Evolutionary conservation across 1,140 invertebrate species (phyloP).

Genomic region (Caenorhabditis briggsae): DNA sequence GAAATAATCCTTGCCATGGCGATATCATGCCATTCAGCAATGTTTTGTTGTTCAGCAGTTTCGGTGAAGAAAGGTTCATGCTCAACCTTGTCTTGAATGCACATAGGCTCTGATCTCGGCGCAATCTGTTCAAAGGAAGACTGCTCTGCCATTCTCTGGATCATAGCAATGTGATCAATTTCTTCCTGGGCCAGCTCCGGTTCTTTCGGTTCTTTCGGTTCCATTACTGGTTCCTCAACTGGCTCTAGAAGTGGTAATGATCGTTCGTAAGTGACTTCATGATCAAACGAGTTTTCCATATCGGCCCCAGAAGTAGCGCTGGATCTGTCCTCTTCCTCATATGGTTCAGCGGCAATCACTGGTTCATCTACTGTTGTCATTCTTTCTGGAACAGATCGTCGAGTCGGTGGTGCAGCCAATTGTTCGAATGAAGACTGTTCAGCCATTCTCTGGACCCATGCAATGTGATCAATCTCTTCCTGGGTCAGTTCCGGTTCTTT

Average conservation of each 20-base stretch:
- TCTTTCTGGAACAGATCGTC: too few species aligned
- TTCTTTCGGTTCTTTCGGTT: constrained; percentile 3
- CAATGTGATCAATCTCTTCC: constrained; percentile 54
- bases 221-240: not conserved
- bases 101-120: not conserved
- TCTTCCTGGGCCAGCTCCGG: constrained; percentile 51
- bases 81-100: too few species aligned
- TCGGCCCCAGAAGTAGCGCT: constrained; percentile 18
- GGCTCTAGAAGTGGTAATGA: not conserved
- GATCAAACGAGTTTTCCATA: not conserved
- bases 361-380: too few species aligned
- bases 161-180: constrained; percentile 56
- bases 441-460: not conserved
- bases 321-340: not conserved
- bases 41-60: too few species aligned
- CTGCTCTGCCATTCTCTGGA: constrained; percentile 13
- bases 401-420: not conserved
- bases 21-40: too few species aligned
- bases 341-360: too few species aligned
- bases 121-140: not conserved
- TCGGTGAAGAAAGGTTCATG: too few species aligned
- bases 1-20: too few species aligned
- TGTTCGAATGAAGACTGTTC: constrained; percentile 1
- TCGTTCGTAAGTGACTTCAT: constrained; percentile 18
- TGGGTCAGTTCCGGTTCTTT: constrained; percentile 39